phyloP scores from a whole-genome alignment of 1,140 invertebrate genomes.

The Drosophila sturtevanti region DNA sequence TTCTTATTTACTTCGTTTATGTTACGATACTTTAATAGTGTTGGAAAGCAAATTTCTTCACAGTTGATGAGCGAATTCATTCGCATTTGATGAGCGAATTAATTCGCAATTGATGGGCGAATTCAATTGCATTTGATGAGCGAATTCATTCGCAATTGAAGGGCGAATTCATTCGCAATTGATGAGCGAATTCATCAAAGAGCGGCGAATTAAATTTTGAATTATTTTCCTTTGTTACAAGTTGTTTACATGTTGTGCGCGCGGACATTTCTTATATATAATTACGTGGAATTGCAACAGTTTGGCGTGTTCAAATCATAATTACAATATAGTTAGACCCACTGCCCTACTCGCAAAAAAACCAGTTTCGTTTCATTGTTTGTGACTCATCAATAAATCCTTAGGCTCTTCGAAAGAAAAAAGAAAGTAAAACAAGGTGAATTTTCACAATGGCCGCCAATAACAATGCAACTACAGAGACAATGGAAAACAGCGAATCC shows the following conservation, averaged over 20 bases:
- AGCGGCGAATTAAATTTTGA: background rate
- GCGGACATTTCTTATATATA: background rate
- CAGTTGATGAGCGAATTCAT: no score
- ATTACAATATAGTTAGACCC: conserved; percentile 8
- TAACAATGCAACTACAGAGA: conserved; percentile 23
- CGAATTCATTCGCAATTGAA: no score
- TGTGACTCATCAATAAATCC: conserved; percentile 66
- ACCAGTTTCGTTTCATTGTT: conserved; percentile 26
- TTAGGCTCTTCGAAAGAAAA: conserved; percentile 39
- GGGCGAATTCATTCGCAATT: no score
- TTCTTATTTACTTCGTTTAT: no score
- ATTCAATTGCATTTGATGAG: no score
- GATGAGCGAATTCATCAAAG: no score
- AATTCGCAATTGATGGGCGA: no score
- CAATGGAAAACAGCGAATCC: conserved; percentile 48
- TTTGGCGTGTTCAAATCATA: background rate
- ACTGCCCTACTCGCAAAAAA: conserved; percentile 10
- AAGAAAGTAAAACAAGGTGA: background rate
- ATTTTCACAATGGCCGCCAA: conserved; percentile 58
- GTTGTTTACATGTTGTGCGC: conserved; percentile 15
- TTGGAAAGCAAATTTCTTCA: no score
- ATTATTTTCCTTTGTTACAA: conserved; percentile 44
- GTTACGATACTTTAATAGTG: no score
- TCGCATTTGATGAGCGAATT: no score
- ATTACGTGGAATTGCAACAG: background rate